Evolutionary conservation across 2,888 invertebrate genomes (phyloP).

Genomic region (Selenia dentaria): DNA sequence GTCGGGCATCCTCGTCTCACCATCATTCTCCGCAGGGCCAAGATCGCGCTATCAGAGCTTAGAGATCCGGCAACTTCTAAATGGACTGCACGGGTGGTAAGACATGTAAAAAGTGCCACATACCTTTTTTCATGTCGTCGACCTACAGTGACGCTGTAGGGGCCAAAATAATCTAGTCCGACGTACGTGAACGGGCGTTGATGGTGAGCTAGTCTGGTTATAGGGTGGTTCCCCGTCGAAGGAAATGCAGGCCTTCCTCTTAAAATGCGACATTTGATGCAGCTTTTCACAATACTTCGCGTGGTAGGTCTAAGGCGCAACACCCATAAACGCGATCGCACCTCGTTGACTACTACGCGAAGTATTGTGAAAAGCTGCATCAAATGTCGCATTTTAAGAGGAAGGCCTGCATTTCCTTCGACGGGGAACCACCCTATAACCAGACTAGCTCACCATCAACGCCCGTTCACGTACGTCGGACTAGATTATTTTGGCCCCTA

Average conservation of each 20-base stretch:
- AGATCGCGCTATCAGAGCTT: slow-evolving; percentile 5
- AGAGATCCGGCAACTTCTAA: background rate
- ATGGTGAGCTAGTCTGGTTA: slow-evolving; percentile 9
- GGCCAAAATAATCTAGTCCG: slow-evolving; percentile 30
- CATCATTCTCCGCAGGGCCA: slow-evolving; percentile 14
- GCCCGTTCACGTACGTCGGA: no score
- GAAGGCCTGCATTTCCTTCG: no score
- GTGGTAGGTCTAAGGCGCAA: background rate
- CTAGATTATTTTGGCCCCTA: background rate
- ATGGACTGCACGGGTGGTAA: background rate
- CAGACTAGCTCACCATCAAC: background rate
- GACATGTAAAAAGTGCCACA: background rate
- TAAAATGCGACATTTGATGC: slow-evolving; percentile 21
- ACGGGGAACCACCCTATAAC: no score
- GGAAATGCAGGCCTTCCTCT: slow-evolving; percentile 3
- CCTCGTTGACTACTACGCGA: slow-evolving; percentile 5
- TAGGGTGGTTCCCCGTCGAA: background rate
- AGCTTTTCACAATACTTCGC: slow-evolving; percentile 1
- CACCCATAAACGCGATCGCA: slow-evolving; percentile 5
- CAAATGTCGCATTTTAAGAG: no score
- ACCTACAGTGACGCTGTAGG: slow-evolving; percentile 19
- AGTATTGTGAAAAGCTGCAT: no score
- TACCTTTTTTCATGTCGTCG: slow-evolving; percentile 17
- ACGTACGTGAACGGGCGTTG: slow-evolving; percentile 20
- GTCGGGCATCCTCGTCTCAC: slow-evolving; percentile 17